Base-by-base conservation (phyloP, 2,113 vertebrate species). In the Benthochromis sp. region DNA sequence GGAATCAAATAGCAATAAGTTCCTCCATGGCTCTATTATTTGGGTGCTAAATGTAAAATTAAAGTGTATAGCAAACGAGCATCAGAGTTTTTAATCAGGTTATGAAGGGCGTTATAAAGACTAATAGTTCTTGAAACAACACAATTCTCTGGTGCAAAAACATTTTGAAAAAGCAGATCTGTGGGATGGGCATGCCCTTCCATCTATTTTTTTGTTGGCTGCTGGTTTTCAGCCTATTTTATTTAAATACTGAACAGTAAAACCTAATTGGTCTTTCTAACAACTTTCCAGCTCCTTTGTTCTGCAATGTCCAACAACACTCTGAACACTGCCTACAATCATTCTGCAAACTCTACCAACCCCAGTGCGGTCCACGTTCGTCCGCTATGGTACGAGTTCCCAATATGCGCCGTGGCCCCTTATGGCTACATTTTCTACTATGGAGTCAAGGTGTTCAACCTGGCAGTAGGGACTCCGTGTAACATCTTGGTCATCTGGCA, bases 401-500 rank as follows among this genome's bases (percentile, higher is more conserved):
- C 91, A 1, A 85, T 31, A 14, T 97, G 96, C 2, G 87, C 84
- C 0, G 80, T 73, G 17, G 90, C 91, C 1, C 95, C 96, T 3
- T 95, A 95, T 5, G 95, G 87, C 59, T 97, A 95, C 34, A 10
- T 95, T 24, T 96, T 97, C 90, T 97, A 96, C 83, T 96, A 90
- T 3, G 89, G 82, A 4, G 95, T 95, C 21, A 97, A 97, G 79
- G 84, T 96, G 59, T 83, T 97, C 11, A 97, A 97, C 93, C 85
- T 97, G 88, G 86, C 53, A 0, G 83, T 96, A 9, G 96, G 96
- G 0, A 76, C 95, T 1, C 96, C 96, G 1, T 90, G 95, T 52
- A 97, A 97, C 82, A 1, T 88, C 14, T 87, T 96, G 63, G 96
- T 97, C 83, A 93, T 96, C 52, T 96, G 96, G 96, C 92, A 94